Base-by-base conservation (phyloP, 2,888 invertebrate genomes). In the Geophilus truncorum region DNA sequence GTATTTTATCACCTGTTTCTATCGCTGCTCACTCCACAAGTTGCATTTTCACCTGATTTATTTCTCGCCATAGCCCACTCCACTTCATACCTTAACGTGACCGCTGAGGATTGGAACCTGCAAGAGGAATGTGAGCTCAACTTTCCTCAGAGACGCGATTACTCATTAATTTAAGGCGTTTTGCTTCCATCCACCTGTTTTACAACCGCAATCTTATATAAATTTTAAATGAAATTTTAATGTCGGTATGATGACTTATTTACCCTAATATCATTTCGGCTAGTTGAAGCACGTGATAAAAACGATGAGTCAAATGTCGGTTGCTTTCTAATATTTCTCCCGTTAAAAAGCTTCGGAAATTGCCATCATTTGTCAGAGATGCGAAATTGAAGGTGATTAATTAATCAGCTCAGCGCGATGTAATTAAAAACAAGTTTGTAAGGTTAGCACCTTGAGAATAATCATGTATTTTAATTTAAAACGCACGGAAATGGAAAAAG, bases 21-120 rank as follows among this genome's bases (percentile, higher is more conserved):
- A 70, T 70, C 70, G 70, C 70, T 70, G 28, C 70, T 28, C 28
- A 70, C 70, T 70, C 70, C 70, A 70, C 70, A 70, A 70, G 70
- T 70, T 70, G 70, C 70, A 70, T 70, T 70, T 70, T 70, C 70
- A 70, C 70, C 70, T 70, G 70, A 70, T 70, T 70, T 70, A 70
- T 70, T 70, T 70, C 70, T 70, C 70, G 25, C 70, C 70, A 70
- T 70, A 70, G 70, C 70, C 70, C 70, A 28, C 70, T 70, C 70
- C 70, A 25, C 70, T 25, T 70, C 70, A 70, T 70, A 70, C 70
- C 70, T 70, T 70, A 70, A 70, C 70, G 70, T 70, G 70, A 28
- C 70, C 70, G 70, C 70, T 25, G 70, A 70, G 70, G 70, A 70
- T 70, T 70, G 25, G 70, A 70, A 28, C 3, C 70, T 70, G 70